Conservation (phyloP, 1,140 invertebrate species). For the Sesamia nonagrioides region DNA sequence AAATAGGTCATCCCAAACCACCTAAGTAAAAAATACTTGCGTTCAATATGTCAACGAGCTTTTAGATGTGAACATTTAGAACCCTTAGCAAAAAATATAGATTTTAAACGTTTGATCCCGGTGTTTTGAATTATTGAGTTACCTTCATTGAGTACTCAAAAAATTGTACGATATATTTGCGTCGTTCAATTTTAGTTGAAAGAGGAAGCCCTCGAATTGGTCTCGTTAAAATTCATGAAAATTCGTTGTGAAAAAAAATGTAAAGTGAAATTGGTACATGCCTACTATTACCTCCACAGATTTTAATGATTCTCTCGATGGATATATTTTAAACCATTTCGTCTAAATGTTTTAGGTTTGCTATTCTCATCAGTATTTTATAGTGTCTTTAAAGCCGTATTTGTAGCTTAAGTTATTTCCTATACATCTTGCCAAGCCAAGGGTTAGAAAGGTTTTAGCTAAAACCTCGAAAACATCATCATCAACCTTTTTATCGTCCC, state of each 20-base stretch:
- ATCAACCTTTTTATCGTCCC: no score
- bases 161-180: slow-evolving; percentile 28
- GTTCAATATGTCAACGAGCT: background rate
- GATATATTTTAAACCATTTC: background rate
- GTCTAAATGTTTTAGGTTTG: no score
- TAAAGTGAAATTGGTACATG: slow-evolving; percentile 10
- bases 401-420: no score
- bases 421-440: no score
- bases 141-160: slow-evolving; percentile 31
- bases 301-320: slow-evolving; percentile 13
- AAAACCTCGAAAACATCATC: no score
- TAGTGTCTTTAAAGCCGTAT: no score
- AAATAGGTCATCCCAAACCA: no score
- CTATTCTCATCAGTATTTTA: no score
- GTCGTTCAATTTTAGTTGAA: slow-evolving; percentile 36
- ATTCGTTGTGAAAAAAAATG: slow-evolving; percentile 33
- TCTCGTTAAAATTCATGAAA: slow-evolving; percentile 38
- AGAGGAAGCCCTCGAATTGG: slow-evolving; percentile 36
- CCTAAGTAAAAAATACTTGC: no score
- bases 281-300: background rate
- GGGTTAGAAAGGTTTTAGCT: no score
- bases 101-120: slow-evolving; percentile 18
- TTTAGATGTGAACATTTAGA: background rate
- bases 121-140: slow-evolving; percentile 36
- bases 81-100: background rate